These are phyloP conservation scores for Perca flavescens DNA, from an alignment of 2,113 vertebrate genomes.

Conservation along the genomic window DNA sequence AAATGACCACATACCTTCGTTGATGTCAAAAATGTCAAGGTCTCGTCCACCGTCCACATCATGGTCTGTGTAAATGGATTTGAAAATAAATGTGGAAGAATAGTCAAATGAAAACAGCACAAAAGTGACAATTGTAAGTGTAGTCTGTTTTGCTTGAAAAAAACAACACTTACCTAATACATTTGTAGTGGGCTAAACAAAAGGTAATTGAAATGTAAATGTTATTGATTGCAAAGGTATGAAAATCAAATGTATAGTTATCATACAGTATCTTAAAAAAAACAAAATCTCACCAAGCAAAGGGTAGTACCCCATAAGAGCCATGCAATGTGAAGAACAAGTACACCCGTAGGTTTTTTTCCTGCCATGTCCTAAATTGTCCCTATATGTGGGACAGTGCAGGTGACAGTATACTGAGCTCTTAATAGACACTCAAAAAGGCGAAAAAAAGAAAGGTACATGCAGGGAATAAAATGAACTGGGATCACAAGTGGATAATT, in stretches of 20 bases:
- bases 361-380: slow-evolving; percentile 42
- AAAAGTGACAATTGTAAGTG: neutral
- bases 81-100: neutral
- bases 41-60: slow-evolving; percentile 89
- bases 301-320: slow-evolving; percentile 51
- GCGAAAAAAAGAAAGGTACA: neutral
- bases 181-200: slow-evolving; percentile 57
- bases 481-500: slow-evolving; percentile 64
- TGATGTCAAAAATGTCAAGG: slow-evolving; percentile 93
- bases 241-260: neutral
- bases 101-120: neutral
- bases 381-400: neutral
- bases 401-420: neutral
- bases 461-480: slow-evolving; percentile 9
- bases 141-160: neutral
- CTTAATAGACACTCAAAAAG: neutral
- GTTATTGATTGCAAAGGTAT: neutral
- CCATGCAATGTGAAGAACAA: slow-evolving; percentile 39
- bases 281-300: slow-evolving; percentile 73
- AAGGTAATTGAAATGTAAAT: slow-evolving; percentile 4
- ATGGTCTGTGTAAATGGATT: slow-evolving; percentile 81
- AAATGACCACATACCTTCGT: slow-evolving; percentile 85
- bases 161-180: slow-evolving; percentile 60
- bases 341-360: neutral
- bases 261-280: neutral